Evolutionary conservation across 2,888 invertebrate genomes (phyloP), one percentile per base, ranked within the genome.

Genomic region (Cacoxenus indagator): DNA sequence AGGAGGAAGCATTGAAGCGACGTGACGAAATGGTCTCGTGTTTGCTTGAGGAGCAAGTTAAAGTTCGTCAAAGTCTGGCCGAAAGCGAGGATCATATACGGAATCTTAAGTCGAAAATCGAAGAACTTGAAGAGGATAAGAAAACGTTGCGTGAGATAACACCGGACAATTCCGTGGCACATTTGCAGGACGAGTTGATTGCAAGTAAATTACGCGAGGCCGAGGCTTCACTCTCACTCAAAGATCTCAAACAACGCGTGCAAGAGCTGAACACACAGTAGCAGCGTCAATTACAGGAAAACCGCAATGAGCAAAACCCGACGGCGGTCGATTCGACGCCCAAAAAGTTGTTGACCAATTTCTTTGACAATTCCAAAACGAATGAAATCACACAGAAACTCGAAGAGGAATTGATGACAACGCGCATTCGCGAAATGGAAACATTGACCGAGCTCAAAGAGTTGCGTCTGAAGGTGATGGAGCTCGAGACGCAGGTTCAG

Each of bases 171-270:
- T 97, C 98, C 70, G 95, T 99, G 0, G 98, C 98, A 9, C 96
- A 97, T 89, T 90, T 99, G 70, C 96, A 99, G 91, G 99, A 99
- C 86, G 99, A 99, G 89, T 89, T 99, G 70, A 98, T 98, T 76
- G 97, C 98, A 1, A 97, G 98, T 37, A 99, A 99, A 88, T 90
- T 99, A 74, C 91, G 99, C 29, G 99, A 99, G 88, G 99, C 99
- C 0, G 99, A 99, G 89, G 97, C 98, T 1, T 97, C 96, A 86
- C 90, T 99, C 43, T 96, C 97, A 0, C 89, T 99, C 75, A 99
- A 99, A 89, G 99, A 99, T 88, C 92, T 99, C 77, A 91, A 97
- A 69, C 96, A 97, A 86, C 92, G 95, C 75, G 95, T 98, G 19
- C 91, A 93, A 14, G 97, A 98, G 85, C 89, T 98, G 62, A 96